These are phyloP conservation scores for Pyrgilauda ruficollis DNA, from an alignment of 2,113 vertebrate species.

Conservation along the genomic window DNA sequence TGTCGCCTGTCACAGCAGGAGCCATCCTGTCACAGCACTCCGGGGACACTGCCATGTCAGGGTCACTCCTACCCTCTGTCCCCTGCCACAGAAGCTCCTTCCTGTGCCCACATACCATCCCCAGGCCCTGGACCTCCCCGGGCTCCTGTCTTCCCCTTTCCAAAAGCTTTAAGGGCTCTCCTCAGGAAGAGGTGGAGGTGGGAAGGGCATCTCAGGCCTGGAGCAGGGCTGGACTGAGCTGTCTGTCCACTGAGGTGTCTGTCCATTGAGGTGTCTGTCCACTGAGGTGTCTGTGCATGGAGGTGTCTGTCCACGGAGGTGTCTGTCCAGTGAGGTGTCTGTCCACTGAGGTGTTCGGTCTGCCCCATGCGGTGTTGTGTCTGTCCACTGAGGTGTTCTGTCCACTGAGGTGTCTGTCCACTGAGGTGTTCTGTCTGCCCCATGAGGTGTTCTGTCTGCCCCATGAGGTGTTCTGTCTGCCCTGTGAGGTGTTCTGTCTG, in stretches of 20 bases:
- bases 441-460: too few relatives aligned
- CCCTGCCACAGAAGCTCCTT: background rate
- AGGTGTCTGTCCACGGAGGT: background rate
- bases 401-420: background rate
- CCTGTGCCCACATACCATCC: accelerated
- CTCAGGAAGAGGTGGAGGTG: background rate
- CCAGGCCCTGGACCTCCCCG: background rate
- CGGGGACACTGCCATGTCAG: background rate
- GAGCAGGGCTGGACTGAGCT: background rate
- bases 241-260: background rate
- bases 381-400: background rate
- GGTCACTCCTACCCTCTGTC: accelerated
- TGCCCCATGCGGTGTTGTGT: too few relatives aligned
- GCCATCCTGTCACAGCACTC: background rate
- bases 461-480: too few relatives aligned
- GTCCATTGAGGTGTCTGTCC: background rate
- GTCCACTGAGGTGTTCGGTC: background rate
- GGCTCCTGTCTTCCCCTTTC: background rate
- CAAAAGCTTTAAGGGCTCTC: background rate
- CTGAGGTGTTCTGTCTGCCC: background rate
- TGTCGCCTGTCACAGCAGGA: background rate
- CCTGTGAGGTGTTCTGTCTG: background rate
- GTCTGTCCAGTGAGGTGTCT: background rate
- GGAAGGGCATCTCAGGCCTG: background rate
- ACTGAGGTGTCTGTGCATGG: background rate